Evolutionary conservation across 2,113 vertebrate genomes (phyloP), one percentile per base, ranked within the genome.

Genomic region (Phaetusa simplex): DNA sequence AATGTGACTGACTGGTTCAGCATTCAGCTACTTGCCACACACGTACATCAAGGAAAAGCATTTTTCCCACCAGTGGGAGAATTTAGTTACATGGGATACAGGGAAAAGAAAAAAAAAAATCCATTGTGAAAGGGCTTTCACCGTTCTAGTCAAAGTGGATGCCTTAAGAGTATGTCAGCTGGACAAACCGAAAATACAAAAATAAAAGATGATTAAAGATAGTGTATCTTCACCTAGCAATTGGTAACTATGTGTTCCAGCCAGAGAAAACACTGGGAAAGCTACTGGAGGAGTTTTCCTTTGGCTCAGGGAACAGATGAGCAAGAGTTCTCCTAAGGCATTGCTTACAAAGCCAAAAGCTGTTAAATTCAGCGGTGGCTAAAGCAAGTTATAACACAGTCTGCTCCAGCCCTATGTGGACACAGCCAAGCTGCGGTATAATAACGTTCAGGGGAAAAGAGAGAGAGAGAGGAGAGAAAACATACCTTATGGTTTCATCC

Each of bases 261-360:
- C 93, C 94, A 97, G 96, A 94, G 95, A 95, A 97, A 97, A 97
- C 73, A 96, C 91, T 91, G 87, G 89, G 93, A 96, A 97, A 95
- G 89, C 95, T 97, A 88, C 94, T 66, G 94, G 66, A 94, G 91
- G 89, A 97, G 94, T 87, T 90, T 96, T 97, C 84, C 95, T 95
- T 91, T 97, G 95, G 94, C 96, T 95, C 87, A 14, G 74, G 86
- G 67, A 95, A 85, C 84, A 93, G 86, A 96, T 96, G 97, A 97
- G 95, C 95, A 91, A 91, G 93, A 95, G 86, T 82, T 93, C 96
- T 97, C 97, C 94, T 93, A 95, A 93, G 96, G 95, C 96, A 93
- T 2, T 58, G 62, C 84, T 91, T 50, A 50, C 81, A 93, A 90
- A 95, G 96, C 95, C 97, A 97, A 95, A 92, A 95, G 81, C 71